Base-by-base conservation (phyloP, 2,888 invertebrate genomes). In the Chironomus tentans region DNA sequence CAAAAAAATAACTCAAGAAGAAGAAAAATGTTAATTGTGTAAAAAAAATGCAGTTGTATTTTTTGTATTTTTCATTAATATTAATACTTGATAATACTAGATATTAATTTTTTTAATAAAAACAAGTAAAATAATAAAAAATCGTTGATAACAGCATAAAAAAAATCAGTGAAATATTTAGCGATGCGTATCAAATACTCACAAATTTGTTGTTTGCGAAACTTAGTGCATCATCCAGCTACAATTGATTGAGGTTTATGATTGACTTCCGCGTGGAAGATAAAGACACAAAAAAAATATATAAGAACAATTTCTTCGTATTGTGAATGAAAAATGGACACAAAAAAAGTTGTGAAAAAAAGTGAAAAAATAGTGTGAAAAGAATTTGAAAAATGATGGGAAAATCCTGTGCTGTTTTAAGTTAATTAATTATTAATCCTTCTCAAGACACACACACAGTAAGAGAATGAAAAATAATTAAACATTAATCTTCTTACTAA, bases 1-100 rank as follows among this genome's bases (percentile, higher is more conserved):
- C 38, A 38, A 38, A 38, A 38, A 38, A 38, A 38, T 38, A 38
- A 38, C 38, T 38, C 38, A 61, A 28, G 61, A 72, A 7, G 18
- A 61, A 62, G 21, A 48, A 74, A 68, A 10, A 65, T 65, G 74
- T 74, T 74, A 74, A 15, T 61, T 74, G 74, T 74, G 68, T 48
- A 65, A 21, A 65, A n/a, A 65, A 68, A 68, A 74, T 48, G 65
- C 65, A 65, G 65, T 65, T 74, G 74, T 74, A 74, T 74, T 74
- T 74, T 74, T 74, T 74, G 74, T 74, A 74, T 74, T 74, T 65
- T 65, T 24, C 21, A 65, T 21, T 56, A 65, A 24, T 21, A 22
- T 10, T 62, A 65, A 65, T 24, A 65, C 18, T 24, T 24, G 18
- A 56, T 56, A 18, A 56, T 22, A 65, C 21, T 65, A 24, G 24